Percentiles rank a stretch among this genome's conserved stretches.
Evolutionary conservation across 2,113 vertebrate species (phyloP).

Genomic region (Rattus norvegicus): DNA sequence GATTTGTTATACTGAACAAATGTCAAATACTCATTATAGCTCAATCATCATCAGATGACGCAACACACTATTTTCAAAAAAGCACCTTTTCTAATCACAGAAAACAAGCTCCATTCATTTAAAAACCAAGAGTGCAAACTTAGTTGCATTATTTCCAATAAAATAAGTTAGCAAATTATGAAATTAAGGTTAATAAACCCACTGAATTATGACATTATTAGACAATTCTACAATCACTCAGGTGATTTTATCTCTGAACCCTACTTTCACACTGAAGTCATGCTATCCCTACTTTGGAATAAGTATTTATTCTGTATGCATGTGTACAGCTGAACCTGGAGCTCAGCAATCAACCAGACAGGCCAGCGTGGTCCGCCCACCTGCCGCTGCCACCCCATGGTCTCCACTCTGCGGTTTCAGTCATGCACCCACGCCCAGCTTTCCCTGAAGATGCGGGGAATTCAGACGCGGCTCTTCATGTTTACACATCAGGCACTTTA

Average conservation of each 20-base stretch:
- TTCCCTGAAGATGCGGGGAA: too few species aligned
- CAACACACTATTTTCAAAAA: conserved; percentile 35
- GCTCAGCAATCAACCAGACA: neutral
- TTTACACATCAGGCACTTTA: neutral
- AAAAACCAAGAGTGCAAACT: conserved; percentile 28
- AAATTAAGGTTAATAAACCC: conserved; percentile 36
- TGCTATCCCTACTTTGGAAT: conserved; percentile 1
- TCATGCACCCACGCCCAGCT: neutral
- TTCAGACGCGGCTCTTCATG: neutral
- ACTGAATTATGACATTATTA: neutral
- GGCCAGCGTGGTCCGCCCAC: too few species aligned
- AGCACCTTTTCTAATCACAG: conserved; percentile 21
- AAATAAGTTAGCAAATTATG: conserved; percentile 39
- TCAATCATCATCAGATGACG: neutral
- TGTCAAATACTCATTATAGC: conserved; percentile 15
- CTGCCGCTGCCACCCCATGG: neutral
- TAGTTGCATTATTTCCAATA: conserved; percentile 42
- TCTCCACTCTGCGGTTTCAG: neutral
- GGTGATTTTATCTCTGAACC: neutral
- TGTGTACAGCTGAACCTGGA: neutral
- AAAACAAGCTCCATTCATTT: conserved; percentile 43
- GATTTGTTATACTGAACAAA: conserved; percentile 22
- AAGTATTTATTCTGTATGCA: neutral
- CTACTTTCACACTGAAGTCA: conserved; percentile 50
- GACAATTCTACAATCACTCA: conserved; percentile 6